phyloP scores from a whole-genome alignment of 1,140 invertebrate species.

The Piezodorus guildinii region DNA sequence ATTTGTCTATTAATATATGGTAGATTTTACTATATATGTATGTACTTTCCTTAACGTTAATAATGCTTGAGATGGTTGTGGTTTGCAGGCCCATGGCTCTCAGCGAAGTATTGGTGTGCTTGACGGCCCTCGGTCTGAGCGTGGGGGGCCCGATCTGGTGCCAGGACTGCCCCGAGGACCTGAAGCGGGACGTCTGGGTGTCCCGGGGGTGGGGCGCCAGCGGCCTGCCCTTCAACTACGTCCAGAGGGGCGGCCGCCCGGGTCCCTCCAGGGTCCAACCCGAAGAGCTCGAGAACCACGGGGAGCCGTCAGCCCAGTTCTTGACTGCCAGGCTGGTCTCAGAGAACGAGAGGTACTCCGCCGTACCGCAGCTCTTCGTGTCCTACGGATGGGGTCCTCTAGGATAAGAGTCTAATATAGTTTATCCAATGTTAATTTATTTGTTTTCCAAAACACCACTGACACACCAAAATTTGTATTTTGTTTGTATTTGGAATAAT shows the following conservation, averaged over 20 bases:
- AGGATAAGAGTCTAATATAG: slow-evolving; percentile 23
- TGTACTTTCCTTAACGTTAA: too few species aligned
- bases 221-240: slow-evolving; percentile 5
- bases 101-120: neutral
- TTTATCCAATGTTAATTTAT: too few species aligned
- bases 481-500: too few species aligned
- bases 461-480: too few species aligned
- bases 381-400: slow-evolving; percentile 37
- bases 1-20: too few species aligned
- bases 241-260: neutral
- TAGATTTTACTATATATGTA: too few species aligned
- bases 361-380: slow-evolving; percentile 40
- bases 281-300: neutral
- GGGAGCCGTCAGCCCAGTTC: neutral
- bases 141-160: neutral
- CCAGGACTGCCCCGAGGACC: neutral
- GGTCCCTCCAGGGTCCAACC: neutral
- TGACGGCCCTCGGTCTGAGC: neutral
- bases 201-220: slow-evolving; percentile 19
- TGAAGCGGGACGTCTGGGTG: slow-evolving; percentile 17
- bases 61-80: too few species aligned
- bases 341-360: slow-evolving; percentile 33
- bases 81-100: neutral
- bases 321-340: neutral
- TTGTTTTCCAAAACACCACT: too few species aligned